Evolutionary conservation across 2,113 vertebrate species (phyloP).

Genomic region (Collichthys lucidus): DNA sequence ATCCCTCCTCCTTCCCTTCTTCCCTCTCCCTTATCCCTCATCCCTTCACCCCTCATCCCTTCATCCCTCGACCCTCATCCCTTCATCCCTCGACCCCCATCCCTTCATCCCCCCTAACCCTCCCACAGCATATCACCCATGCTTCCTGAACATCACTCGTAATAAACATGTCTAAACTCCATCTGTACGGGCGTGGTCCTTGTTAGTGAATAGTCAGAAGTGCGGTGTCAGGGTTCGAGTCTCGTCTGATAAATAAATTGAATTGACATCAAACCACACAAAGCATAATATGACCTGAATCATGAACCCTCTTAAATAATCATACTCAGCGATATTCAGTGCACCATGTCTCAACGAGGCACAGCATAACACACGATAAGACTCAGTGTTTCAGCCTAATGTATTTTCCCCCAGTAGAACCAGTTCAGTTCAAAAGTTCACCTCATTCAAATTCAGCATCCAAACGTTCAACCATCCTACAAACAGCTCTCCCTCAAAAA

Average conservation of each 20-base stretch:
- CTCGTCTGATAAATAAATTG: background rate
- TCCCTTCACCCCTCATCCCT: too few species aligned
- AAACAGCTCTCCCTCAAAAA: background rate
- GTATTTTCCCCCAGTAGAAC: background rate
- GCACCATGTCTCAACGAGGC: too few species aligned
- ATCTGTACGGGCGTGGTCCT: too few species aligned
- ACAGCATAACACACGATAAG: background rate
- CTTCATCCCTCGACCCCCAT: too few species aligned
- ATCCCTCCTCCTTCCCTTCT: too few species aligned
- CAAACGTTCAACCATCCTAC: background rate
- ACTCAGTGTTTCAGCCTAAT: background rate
- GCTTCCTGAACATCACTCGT: too few species aligned
- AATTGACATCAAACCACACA: constrained; percentile 1
- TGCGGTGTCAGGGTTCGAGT: background rate
- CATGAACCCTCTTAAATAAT: background rate
- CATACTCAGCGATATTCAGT: background rate
- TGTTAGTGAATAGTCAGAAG: background rate
- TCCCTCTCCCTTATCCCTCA: too few species aligned
- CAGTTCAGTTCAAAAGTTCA: background rate
- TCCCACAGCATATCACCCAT: too few species aligned
- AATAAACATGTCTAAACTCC: too few species aligned
- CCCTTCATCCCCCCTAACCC: too few species aligned
- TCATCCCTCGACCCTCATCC: too few species aligned
- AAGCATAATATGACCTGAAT: background rate
- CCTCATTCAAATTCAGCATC: background rate